A percentile compares a stretch with the other conserved stretches of the same genome.
Evolutionary conservation across 2,888 invertebrate genomes (phyloP).

Genomic region (Machimus rusticus): DNA sequence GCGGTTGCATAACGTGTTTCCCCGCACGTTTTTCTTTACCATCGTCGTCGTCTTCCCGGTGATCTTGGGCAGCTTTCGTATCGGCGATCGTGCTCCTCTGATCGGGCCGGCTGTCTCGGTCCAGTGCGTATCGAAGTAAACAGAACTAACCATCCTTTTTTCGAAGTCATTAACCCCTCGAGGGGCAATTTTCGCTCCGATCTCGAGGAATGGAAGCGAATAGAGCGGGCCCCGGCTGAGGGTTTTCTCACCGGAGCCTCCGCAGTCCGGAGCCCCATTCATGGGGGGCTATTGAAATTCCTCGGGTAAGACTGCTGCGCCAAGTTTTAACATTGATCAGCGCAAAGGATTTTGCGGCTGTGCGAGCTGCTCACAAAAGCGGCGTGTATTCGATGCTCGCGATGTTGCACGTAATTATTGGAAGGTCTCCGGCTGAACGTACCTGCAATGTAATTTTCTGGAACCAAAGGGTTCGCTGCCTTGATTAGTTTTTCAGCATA

Average conservation of each 20-base stretch:
- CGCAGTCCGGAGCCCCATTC: background rate
- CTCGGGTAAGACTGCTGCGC: background rate
- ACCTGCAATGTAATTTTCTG: slow-evolving; percentile 40
- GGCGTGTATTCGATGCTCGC: slow-evolving; percentile 6
- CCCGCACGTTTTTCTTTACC: slow-evolving; percentile 37
- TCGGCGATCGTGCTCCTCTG: background rate
- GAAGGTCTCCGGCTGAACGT: slow-evolving; percentile 38
- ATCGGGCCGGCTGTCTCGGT: slow-evolving; percentile 10
- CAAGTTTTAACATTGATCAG: background rate
- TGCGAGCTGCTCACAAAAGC: background rate
- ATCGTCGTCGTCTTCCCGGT: background rate
- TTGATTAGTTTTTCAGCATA: slow-evolving; percentile 36
- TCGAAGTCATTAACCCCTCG: slow-evolving; percentile 43
- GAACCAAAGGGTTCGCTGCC: slow-evolving; percentile 39
- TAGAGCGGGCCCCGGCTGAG: background rate
- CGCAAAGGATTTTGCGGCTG: slow-evolving; percentile 3
- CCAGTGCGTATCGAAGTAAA: slow-evolving; percentile 37
- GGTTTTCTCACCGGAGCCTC: background rate
- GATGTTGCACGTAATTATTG: slow-evolving; percentile 40
- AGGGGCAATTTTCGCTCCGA: background rate
- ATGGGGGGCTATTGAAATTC: slow-evolving; percentile 33
- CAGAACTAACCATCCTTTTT: slow-evolving; percentile 37
- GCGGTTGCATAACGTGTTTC: slow-evolving; percentile 45
- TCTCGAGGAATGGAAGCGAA: slow-evolving; percentile 6
- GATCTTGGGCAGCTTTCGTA: background rate